Evolutionary conservation across 2,113 vertebrate genomes (phyloP).

Genomic region (Pachyramphus minor): DNA sequence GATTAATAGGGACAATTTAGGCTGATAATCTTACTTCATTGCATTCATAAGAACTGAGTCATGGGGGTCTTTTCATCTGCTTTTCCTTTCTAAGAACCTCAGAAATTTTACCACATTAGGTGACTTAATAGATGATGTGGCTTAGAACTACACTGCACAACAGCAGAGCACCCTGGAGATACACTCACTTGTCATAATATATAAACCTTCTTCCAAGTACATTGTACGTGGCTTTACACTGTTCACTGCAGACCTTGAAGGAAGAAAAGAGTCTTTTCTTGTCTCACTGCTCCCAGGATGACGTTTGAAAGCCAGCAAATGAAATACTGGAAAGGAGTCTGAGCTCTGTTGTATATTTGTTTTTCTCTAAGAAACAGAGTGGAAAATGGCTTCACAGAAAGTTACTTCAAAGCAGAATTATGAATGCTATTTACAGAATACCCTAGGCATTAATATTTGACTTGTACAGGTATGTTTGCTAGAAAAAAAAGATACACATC

Average conservation of each 20-base stretch:
- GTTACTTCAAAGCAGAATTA: constrained; percentile 31
- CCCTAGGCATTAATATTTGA: constrained; percentile 37
- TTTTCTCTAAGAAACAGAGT: constrained; percentile 48
- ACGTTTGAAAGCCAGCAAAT: constrained; percentile 2
- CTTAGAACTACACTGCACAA: constrained; percentile 30
- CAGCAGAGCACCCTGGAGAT: constrained; percentile 55
- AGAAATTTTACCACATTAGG: constrained; percentile 26
- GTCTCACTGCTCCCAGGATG: constrained; percentile 66
- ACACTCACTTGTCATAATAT: constrained; percentile 53
- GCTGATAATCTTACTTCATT: background rate
- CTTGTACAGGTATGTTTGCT: background rate
- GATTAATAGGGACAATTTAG: constrained; percentile 30
- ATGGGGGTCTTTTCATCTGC: background rate
- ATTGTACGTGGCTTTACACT: constrained; percentile 16
- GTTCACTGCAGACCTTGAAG: constrained; percentile 40
- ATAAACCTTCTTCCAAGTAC: constrained; percentile 48
- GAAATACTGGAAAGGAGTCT: constrained; percentile 42
- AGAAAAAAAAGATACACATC: background rate
- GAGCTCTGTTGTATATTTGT: constrained; percentile 47
- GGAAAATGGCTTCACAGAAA: constrained; percentile 46
- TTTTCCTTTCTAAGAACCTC: constrained; percentile 14
- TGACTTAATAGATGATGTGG: constrained; percentile 41
- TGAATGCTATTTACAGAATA: constrained; percentile 34
- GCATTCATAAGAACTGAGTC: background rate
- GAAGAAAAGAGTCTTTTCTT: constrained; percentile 56